Evolutionary conservation across 2,113 vertebrate species (phyloP), one percentile per base, ranked within the genome.

Genomic region (Percina caprodes): DNA sequence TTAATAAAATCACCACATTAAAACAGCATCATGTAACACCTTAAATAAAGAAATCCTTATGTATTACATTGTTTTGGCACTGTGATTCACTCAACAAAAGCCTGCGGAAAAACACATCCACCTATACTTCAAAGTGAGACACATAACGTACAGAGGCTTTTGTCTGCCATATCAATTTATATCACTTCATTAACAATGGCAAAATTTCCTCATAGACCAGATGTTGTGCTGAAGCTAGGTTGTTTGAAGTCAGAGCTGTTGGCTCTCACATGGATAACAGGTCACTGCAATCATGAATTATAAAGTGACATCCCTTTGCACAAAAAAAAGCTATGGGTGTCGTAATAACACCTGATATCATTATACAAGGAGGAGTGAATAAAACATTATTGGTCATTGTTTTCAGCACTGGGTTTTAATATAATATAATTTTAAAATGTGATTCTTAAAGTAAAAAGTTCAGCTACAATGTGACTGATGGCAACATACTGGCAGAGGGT

Each of bases 161-260:
- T 87, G 90, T 91, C 86, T 91, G 91, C 63, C 88, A 93, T 86
- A 84, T 91, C 89, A 91, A 91, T 91, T 93, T 80, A 83, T 78
- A 87, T 90, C 88, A 86, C 72, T 79, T 90, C 77, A 91, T 92
- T 91, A 92, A 91, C 90, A 91, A 88, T 88, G 92, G 89, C 88
- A 91, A 85, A 77, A 84, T 86, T 90, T 92, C 84, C 87, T 90
- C 61, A 1, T 69, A 46, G 85, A 70, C 60, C 93, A 94, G 92
- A 87, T 91, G 92, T 90, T 91, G 80, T 52, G 67, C 74, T 79
- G 69, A 45, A 79, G 88, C 71, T 54, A 2, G 55, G 69, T 48
- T 86, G 88, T 94, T 93, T 92, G 89, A 94, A 91, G 88, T 93
- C 84, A 65, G 56, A 59, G 60, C 74, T 85, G 77, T 74, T 82